Conservation (phyloP, 2,797 vertebrate species). For the Eidolon dupreanum region DNA sequence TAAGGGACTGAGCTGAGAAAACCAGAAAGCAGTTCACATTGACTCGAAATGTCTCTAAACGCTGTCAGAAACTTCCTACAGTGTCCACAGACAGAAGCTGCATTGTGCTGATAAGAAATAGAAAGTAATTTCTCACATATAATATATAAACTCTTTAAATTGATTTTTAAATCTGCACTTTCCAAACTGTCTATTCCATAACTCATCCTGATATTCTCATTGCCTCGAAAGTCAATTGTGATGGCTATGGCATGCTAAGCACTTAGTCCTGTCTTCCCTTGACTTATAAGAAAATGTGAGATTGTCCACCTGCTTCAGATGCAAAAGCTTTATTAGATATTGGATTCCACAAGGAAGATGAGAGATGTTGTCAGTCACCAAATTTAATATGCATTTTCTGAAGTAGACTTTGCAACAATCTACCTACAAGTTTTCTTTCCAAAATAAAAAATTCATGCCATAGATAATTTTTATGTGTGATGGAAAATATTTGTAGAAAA, state of each 20-base stretch:
- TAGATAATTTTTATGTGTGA: background rate
- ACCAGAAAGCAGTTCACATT: slow-evolving; percentile 74
- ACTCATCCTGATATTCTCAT: slow-evolving; percentile 73
- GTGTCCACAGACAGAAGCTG: slow-evolving; percentile 79
- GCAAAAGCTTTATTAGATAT: slow-evolving; percentile 47
- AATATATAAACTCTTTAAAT: slow-evolving; percentile 76
- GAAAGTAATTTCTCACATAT: slow-evolving; percentile 79
- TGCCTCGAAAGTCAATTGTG: slow-evolving; percentile 72
- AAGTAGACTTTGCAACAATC: background rate
- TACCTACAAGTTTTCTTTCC: background rate
- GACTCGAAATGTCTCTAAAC: slow-evolving; percentile 76
- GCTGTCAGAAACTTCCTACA: slow-evolving; percentile 80
- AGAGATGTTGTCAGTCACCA: background rate
- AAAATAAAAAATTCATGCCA: background rate
- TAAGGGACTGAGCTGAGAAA: slow-evolving; percentile 71
- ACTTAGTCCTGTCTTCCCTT: slow-evolving; percentile 22
- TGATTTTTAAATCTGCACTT: slow-evolving; percentile 78
- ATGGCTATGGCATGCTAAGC: slow-evolving; percentile 65
- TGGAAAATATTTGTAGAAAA: background rate
- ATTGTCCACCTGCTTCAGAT: background rate
- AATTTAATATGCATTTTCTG: slow-evolving; percentile 21
- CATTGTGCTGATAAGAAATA: slow-evolving; percentile 84
- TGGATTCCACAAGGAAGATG: background rate
- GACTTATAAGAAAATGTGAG: slow-evolving; percentile 63
- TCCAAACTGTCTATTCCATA: slow-evolving; percentile 79